Evolutionary conservation across 2,797 vertebrate species (phyloP), one percentile per base, ranked within the genome.

Genomic region (Takifugu ocellatus): DNA sequence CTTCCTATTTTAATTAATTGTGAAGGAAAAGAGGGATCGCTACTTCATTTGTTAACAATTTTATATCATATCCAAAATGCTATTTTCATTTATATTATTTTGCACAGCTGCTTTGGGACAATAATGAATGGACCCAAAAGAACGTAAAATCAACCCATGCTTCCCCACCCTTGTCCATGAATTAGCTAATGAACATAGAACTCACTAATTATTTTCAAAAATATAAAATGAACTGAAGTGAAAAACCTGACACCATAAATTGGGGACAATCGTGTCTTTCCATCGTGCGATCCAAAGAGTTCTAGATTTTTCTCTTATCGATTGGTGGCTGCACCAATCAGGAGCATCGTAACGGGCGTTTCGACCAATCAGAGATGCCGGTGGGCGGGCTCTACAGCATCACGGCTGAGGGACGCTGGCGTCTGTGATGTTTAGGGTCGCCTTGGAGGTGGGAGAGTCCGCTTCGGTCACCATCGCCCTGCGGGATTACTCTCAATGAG

Each of bases 251-350:
- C 51, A 63, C 50, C 0, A 45, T 3, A 25, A 39, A 61, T 24
- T 62, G 17, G 58, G 63, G 54, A 48, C 31, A 45, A 46, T 53
- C 10, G 5, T 16, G 4, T 27, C 39, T 5, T 1, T 0, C 12
- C 10, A 0, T 0, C 0, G 16, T 9, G 17, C 5, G 16, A 7
- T 71, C 61, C 51, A 71, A 57, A 52, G 59, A 59, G 25, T 91
- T 92, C 90, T 91, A 90, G 90, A 92, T 82, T 61, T 70, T 91
- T 92, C 90, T 66, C 64, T 79, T 56, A 89, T 81, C 48, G 85
- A 84, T 78, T 54, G 31, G 61, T 43, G 17, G 24, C 1, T 31
- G 50, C 58, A 54, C 89, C 89, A 92, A 91, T 90, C 75, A 60
- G 21, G 49, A 1, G 11, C 3, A 47, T 5, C 33, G 11, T 2